Evolutionary conservation across 2,888 invertebrate genomes (phyloP), one percentile per base, ranked within the genome.

Genomic region (Eudemis profundana): DNA sequence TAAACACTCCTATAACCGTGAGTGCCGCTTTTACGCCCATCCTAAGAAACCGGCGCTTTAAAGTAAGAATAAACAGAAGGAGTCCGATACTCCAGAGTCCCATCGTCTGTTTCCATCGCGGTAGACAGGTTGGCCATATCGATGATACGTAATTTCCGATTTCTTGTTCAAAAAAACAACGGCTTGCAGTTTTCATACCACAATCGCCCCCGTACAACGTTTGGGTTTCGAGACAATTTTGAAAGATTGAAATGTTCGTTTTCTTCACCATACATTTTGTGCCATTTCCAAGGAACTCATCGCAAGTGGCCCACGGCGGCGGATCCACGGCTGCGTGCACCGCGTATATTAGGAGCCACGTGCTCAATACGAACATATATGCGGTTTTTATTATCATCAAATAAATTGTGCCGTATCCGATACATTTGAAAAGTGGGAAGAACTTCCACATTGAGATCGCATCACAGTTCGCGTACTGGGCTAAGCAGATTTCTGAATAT

Each of bases 401-500:
- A 72, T 78, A 87, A 42, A 85, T 74, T 33, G 82, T 75, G 10
- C 82, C 86, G 60, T 83, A 86, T 33, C 89, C 88, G 51, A 86
- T 74, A 44, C 85, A 77, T 8, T 82, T 82, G 23, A 91, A 83
- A 23, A 91, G 69, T 1, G 91, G 91, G 57, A 85, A 86, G 67
- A 81, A 89, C 68, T 90, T 78, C 90, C 90, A 92, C 76, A 85
- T 79, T 12, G 83, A 76, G 53, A 90, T 72, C 17, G 81, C 73
- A 72, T 82, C 77, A 68, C 83, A 81, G 68, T 87, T 89, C 8
- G 88, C 86, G 63, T 90, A 92, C 68, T 91, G 91, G 36, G 85
- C 84, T 50, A 92, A 70, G 72, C 86, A 86, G 70, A 91, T 84
- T 72, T 90, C 89, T 14, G 90, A 89, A 75, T 89, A 90, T 38